Base-by-base conservation (phyloP, 2,888 invertebrate genomes). In the Noctua janthe region DNA sequence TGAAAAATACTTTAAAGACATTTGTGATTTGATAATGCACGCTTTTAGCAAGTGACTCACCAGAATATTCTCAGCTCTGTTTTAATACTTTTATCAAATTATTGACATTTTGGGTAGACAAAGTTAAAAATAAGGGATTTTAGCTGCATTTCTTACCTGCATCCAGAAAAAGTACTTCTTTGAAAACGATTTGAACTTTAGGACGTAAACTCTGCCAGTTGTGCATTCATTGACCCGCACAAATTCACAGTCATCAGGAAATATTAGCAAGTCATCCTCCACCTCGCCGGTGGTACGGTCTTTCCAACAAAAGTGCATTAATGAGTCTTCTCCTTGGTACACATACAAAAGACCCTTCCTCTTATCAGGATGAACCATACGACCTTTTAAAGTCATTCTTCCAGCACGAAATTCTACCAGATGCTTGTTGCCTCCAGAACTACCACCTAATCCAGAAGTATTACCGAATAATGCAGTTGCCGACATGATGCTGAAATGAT, bases 261-360 rank as follows among this genome's bases (percentile, higher is more conserved):
- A 99, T 89, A 99, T 99, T 79, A 99, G 99, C 85, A 99, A 97
- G 96, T 99, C 99, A 96, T 99, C 99, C 96, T 99, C 99, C 20
- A 99, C 98, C 88, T 98, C 98, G 76, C 99, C 99, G 71, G 98
- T 98, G 70, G 98, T 98, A 72, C 99, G 98, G 96, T 99, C 99
- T 96, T 99, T 99, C 99, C 99, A 99, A 95, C 99, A 99, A 94
- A 99, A 99, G 96, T 99, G 99, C 98, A 99, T 99, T 80, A 99
- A 89, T 0, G 99, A 99, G 95, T 99, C 99, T 90, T 99, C 99
- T 76, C 99, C 99, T 95, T 99, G 99, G 94, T 99, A 99, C 78
- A 99, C 98, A 94, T 99, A 99, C 23, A 99, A 97, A 51, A 99
- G 97, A 10, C 99, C 99, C 97, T 99, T 99, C 91, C 99, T 98